Base-by-base conservation (phyloP, 2,113 vertebrate species). In the Todiramphus saurophagus region DNA sequence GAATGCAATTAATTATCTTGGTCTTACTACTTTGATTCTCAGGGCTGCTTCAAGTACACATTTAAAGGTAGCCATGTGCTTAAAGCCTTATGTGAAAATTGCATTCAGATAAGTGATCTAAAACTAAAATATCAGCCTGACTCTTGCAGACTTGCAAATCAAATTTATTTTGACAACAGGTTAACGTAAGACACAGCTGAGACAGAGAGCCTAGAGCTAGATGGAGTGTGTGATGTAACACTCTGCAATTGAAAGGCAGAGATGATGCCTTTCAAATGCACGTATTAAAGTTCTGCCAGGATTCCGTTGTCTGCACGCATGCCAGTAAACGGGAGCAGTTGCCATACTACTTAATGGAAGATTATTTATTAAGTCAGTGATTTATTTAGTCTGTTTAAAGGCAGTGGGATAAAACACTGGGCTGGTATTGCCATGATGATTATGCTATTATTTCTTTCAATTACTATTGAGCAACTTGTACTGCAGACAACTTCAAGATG, bases 81-180 rank as follows among this genome's bases (percentile, higher is more conserved):
- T 70, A 46, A 95, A 58, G 33, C 37, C 50, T 59, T 27, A 11
- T 2, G 6, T 59, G 76, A 72, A 92, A 89, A 79, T 8, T 72
- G 21, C 27, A 19, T 82, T 53, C 60, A 48, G 46, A 48, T 46
- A 48, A 95, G 37, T 11, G 11, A 60, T 33, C 59, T 66, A 55
- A 89, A 92, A 89, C 87, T 79, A 80, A 88, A 68, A 56, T 48
- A n/a, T 27, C 75, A 56, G 55, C 44, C 72, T 59, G 23, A 41
- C 39, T 64, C 41, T 56, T 68, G 41, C 53, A 27, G 41, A 16
- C 73, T 62, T 85, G 48, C 89, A 86, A 92, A 76, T 72, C 41
- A 80, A 63, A 93, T 91, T 82, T 70, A 51, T 92, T 93, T 93
- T 93, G 92, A 93, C 93, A 80, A 72, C 70, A 83, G 69, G 41